Evolutionary conservation across 2,113 vertebrate species (phyloP).

Genomic region (Thymallus thymallus): DNA sequence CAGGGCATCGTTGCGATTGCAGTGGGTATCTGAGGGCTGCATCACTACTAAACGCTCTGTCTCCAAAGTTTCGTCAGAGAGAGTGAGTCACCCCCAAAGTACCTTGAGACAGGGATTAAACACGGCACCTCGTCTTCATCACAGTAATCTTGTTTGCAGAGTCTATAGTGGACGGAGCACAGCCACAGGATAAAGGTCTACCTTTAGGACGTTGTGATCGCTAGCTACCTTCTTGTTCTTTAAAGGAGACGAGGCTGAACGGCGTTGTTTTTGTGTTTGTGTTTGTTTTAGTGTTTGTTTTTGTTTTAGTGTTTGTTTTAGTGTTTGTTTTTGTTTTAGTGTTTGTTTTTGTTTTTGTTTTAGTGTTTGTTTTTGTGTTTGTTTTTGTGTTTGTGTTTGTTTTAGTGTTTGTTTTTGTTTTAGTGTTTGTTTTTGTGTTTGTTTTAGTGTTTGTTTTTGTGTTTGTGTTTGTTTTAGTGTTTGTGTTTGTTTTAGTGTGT

Average conservation of each 20-base stretch:
- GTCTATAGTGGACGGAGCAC: constrained; percentile 35
- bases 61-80: constrained; percentile 23
- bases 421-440: too few species aligned
- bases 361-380: too few species aligned
- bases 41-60: constrained; percentile 11
- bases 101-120: constrained; percentile 59
- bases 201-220: constrained; percentile 39
- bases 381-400: too few species aligned
- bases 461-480: too few species aligned
- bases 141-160: constrained; percentile 64
- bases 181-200: constrained; percentile 32
- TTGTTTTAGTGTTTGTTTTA: too few species aligned
- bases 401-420: too few species aligned
- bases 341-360: too few species aligned
- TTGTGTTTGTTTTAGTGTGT: too few species aligned
- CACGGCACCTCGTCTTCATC: constrained; percentile 58
- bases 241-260: constrained; percentile 9
- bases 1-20: constrained; percentile 5
- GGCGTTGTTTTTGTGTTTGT: constrained; percentile 15
- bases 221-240: constrained; percentile 24
- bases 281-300: too few species aligned
- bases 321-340: too few species aligned
- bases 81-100: constrained; percentile 57
- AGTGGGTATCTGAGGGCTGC: constrained; percentile 16
- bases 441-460: too few species aligned